phyloP scores from a whole-genome alignment of 2,888 invertebrate genomes.

The Eutolmus rufibarbis region DNA sequence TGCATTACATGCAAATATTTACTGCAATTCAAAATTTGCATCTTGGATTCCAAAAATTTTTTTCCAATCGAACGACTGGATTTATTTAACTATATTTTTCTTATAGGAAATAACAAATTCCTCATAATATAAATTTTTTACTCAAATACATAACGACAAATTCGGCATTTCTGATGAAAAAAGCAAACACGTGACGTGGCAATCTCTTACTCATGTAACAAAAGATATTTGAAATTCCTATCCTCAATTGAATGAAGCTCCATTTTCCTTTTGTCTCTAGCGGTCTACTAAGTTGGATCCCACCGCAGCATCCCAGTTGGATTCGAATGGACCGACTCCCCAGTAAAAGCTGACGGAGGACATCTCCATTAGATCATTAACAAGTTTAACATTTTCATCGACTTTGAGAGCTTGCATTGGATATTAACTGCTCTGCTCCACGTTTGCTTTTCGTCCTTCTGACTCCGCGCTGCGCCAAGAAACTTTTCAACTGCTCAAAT shows the following conservation, averaged over 20 bases:
- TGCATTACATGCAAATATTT: no score
- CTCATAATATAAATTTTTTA: no score
- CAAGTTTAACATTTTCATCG: conserved; percentile 5
- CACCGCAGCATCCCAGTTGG: neutral
- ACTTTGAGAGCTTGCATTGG: neutral
- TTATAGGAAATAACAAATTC: no score
- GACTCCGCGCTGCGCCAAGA: neutral
- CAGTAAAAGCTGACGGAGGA: neutral
- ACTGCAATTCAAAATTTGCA: no score
- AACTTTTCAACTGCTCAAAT: neutral
- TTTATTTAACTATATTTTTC: no score
- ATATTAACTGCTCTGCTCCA: neutral
- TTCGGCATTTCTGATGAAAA: neutral
- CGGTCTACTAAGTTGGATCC: neutral
- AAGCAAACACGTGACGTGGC: neutral
- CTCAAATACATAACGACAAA: neutral
- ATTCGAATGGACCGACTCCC: neutral
- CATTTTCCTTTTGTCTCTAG: neutral
- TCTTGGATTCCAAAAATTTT: no score
- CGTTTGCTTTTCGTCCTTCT: neutral
- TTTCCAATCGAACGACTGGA: no score
- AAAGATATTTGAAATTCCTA: neutral
- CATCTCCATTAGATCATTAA: conserved; percentile 12
- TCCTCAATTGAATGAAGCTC: neutral
- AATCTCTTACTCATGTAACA: neutral